phyloP scores from a whole-genome alignment of 2,113 vertebrate species.

The Pica pica region DNA sequence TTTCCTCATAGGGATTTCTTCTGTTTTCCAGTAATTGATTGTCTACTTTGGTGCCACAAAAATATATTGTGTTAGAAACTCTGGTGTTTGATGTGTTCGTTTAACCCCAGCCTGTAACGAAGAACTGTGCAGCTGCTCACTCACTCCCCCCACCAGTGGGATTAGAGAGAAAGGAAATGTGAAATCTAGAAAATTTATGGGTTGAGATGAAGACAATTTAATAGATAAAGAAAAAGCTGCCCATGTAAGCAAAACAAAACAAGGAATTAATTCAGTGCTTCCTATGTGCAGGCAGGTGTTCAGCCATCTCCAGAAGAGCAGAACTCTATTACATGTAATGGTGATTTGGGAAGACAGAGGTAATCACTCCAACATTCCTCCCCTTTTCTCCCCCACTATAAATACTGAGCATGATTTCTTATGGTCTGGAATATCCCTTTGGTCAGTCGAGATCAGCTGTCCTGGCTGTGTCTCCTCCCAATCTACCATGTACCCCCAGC shows the following conservation, averaged over 20 bases:
- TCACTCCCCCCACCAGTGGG: background rate
- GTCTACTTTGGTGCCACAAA: background rate
- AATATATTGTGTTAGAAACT: background rate
- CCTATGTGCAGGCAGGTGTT: background rate
- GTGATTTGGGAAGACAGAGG: no score
- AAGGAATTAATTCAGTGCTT: background rate
- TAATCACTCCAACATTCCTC: no score
- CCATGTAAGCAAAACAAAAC: background rate
- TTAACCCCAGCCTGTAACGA: background rate
- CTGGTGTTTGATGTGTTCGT: background rate
- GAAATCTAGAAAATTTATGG: background rate
- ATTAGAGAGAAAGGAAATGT: background rate
- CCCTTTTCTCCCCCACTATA: background rate
- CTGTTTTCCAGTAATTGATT: slow-evolving; percentile 19
- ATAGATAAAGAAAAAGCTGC: background rate
- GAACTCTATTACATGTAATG: accelerated
- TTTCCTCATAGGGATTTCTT: background rate
- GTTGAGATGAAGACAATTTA: background rate
- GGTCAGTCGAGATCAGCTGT: background rate
- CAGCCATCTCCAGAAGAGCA: background rate
- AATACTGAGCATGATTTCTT: no score
- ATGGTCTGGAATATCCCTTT: background rate
- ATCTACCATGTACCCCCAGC: accelerated
- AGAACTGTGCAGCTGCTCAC: background rate
- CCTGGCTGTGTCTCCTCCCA: background rate